A percentile compares a stretch with the other conserved stretches of the same genome.
Evolutionary conservation across 2,888 invertebrate genomes (phyloP).

Genomic region (Acrocyrtus sp.): DNA sequence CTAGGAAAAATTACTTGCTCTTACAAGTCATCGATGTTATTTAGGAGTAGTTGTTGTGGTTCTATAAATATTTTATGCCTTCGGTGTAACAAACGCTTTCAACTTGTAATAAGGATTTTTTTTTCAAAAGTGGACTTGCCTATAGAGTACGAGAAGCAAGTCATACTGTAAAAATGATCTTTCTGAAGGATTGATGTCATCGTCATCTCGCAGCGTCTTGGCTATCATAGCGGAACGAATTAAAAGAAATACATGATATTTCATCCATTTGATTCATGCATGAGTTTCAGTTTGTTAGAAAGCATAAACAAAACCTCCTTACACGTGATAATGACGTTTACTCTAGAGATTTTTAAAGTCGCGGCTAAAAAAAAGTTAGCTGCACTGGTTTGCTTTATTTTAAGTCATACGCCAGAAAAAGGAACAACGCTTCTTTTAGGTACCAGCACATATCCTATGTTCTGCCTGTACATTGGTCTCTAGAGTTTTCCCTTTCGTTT

Average conservation of each 20-base stretch:
- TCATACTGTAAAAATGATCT: not conserved
- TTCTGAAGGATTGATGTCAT: constrained; percentile 35
- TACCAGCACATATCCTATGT: too few relatives aligned
- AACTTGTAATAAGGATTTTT: constrained; percentile 1
- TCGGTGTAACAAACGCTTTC: constrained; percentile 15
- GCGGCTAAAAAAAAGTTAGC: too few relatives aligned
- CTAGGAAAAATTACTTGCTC: constrained; percentile 12
- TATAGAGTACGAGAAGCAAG: not conserved
- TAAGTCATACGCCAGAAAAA: too few relatives aligned
- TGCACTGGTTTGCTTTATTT: not conserved
- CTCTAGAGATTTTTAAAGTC: too few relatives aligned
- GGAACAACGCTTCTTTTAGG: too few relatives aligned
- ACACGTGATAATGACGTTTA: constrained; percentile 27
- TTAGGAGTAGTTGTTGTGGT: constrained; percentile 19
- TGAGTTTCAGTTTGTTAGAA: not conserved
- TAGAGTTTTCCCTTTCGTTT: constrained; percentile 33
- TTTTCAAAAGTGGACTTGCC: not conserved
- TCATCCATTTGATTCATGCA: not conserved
- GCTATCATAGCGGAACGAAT: constrained; percentile 27
- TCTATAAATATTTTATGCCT: constrained; percentile 31
- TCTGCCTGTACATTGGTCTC: too few relatives aligned
- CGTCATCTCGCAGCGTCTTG: constrained; percentile 20
- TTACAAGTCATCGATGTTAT: constrained; percentile 5
- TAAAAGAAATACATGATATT: constrained; percentile 23
- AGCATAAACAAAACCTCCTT: not conserved